Percentiles rank a stretch among this genome's conserved stretches.
phyloP scores from a whole-genome alignment of 2,113 vertebrate genomes.

The Semicossyphus pulcher region DNA sequence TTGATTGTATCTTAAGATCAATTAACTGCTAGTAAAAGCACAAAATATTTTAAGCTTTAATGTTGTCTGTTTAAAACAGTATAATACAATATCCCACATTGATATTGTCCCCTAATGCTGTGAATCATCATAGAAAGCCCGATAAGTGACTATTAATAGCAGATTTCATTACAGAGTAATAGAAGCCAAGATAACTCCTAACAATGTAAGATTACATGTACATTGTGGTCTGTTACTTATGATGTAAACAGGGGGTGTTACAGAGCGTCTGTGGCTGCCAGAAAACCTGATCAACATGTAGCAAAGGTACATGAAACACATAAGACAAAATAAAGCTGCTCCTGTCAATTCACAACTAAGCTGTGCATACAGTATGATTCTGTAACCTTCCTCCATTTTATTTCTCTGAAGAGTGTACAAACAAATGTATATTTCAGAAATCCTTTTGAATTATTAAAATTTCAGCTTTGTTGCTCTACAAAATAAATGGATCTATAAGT shows the following conservation, averaged over 20 bases:
- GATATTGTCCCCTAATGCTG: too few relatives aligned
- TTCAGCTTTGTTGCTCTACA: background rate
- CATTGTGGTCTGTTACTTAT: background rate
- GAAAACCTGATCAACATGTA: background rate
- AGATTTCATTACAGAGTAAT: background rate
- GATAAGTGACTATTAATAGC: background rate
- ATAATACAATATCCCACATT: too few relatives aligned
- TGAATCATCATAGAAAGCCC: too few relatives aligned
- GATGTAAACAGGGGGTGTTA: background rate
- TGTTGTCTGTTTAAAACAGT: too few relatives aligned
- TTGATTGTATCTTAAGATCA: too few relatives aligned
- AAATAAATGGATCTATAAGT: slow-evolving; percentile 1
- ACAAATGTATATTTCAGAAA: slow-evolving; percentile 24
- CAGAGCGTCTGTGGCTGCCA: background rate
- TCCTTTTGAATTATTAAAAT: background rate
- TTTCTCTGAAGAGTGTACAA: slow-evolving; percentile 15
- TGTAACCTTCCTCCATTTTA: background rate
- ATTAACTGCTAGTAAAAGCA: too few relatives aligned
- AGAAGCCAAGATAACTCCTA: background rate
- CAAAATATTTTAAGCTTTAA: too few relatives aligned
- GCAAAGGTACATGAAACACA: too few relatives aligned
- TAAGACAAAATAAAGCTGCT: too few relatives aligned
- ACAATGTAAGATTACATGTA: background rate
- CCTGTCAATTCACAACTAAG: background rate
- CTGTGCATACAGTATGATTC: background rate